Evolutionary conservation across 2,888 invertebrate genomes (phyloP).

Genomic region (Cheilosia variabilis): DNA sequence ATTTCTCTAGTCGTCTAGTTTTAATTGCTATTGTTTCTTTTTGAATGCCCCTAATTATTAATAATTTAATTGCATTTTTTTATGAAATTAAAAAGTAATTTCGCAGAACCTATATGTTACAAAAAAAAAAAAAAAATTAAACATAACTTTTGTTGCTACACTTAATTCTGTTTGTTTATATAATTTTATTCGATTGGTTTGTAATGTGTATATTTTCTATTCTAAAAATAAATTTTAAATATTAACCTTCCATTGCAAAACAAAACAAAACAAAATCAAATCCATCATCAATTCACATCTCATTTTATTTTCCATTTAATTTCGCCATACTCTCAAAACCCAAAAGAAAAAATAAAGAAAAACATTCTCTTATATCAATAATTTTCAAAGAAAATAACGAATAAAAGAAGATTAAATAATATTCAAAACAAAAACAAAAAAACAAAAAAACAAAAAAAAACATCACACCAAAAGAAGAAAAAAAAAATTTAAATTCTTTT

Average conservation of each 20-base stretch:
- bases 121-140: constrained; percentile 16
- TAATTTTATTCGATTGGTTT: constrained; percentile 66
- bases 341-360: not conserved
- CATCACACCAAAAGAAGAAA: constrained; percentile 44
- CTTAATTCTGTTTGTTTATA: constrained; percentile 64
- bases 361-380: constrained; percentile 42
- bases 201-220: constrained; percentile 75
- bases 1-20: constrained; percentile 74
- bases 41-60: constrained; percentile 62
- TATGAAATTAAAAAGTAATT: constrained; percentile 31
- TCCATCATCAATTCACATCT: constrained; percentile 44
- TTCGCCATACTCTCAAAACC: not conserved
- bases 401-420: constrained; percentile 25
- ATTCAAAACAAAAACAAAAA: constrained; percentile 14
- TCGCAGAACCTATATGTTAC: constrained; percentile 52
- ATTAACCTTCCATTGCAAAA: constrained; percentile 49
- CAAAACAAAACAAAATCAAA: constrained; percentile 32
- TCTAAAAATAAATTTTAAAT: constrained; percentile 40
- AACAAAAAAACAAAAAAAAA: constrained; percentile 18
- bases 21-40: constrained; percentile 63
- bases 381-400: constrained; percentile 55
- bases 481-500: constrained; percentile 65
- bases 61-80: constrained; percentile 58
- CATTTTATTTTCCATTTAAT: constrained; percentile 29
- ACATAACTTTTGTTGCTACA: constrained; percentile 50